These are phyloP conservation scores for Philonicus albiceps DNA, from an alignment of 2,888 invertebrate species.

Conservation along the genomic window DNA sequence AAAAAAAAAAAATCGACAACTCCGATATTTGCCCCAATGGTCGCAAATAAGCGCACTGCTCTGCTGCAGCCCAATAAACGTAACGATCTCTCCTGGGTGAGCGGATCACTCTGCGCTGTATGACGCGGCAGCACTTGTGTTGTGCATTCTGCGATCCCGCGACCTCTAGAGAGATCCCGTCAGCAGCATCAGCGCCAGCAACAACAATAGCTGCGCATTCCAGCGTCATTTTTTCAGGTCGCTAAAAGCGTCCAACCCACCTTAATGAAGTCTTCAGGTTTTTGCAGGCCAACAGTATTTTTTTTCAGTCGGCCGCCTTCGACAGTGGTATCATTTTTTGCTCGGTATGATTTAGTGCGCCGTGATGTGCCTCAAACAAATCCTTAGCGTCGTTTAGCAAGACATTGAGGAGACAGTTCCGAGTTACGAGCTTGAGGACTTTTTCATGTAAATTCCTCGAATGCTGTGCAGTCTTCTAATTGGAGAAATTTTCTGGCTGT, in stretches of 20 bases:
- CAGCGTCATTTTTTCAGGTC: not conserved
- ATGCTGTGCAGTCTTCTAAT: slow-evolving; percentile 7
- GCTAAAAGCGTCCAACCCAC: slow-evolving; percentile 34
- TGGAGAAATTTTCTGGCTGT: not conserved
- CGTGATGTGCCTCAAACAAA: not conserved
- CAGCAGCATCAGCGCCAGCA: not conserved
- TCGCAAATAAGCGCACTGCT: slow-evolving; percentile 6
- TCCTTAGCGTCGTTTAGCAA: slow-evolving; percentile 38
- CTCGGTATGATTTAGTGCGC: slow-evolving; percentile 33
- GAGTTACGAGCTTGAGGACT: slow-evolving; percentile 15
- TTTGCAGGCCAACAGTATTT: not conserved
- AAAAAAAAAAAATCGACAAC: slow-evolving; percentile 41
- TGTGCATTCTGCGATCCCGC: not conserved
- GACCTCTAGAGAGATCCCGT: slow-evolving; percentile 17
- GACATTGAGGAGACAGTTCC: slow-evolving; percentile 27
- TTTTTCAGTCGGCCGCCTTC: not conserved
- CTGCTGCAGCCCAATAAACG: slow-evolving; percentile 2
- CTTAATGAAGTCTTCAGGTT: slow-evolving; percentile 41
- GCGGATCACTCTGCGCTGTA: slow-evolving; percentile 1
- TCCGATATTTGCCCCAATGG: not conserved
- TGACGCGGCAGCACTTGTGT: slow-evolving; percentile 26
- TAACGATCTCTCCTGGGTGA: slow-evolving; percentile 38
- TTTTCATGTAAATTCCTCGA: slow-evolving; percentile 31
- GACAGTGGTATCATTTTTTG: slow-evolving; percentile 15
- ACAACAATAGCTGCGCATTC: not conserved